These are phyloP conservation scores for Trachymyrmex cornetzi DNA, from an alignment of 1,140 invertebrate genomes.

Conservation along the genomic window DNA sequence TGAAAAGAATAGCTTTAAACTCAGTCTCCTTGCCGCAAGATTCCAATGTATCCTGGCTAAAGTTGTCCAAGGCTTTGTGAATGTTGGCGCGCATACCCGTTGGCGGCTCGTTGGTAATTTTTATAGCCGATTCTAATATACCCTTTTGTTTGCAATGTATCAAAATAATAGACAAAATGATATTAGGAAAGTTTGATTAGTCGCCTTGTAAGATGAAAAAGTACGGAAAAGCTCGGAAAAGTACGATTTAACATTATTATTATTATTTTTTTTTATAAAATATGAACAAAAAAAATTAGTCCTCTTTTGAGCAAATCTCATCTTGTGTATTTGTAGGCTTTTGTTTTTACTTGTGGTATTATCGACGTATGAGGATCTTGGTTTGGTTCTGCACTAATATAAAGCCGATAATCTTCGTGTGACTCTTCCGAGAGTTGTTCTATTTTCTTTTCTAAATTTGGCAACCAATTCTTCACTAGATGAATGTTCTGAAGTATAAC, in stretches of 20 bases:
- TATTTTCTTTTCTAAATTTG: constrained; percentile 96
- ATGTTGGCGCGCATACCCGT: constrained; percentile 97
- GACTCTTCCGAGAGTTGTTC: constrained; percentile 92
- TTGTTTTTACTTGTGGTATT: constrained; percentile 88
- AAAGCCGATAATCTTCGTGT: constrained; percentile 88
- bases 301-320: neutral
- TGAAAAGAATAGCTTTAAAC: constrained; percentile 97
- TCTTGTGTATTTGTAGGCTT: neutral
- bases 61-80: constrained; percentile 97
- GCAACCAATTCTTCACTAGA: constrained; percentile 95
- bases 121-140: constrained; percentile 97
- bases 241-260: neutral
- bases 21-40: constrained; percentile 97
- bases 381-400: constrained; percentile 91
- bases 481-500: constrained; percentile 97
- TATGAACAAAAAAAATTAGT: neutral
- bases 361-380: constrained; percentile 88
- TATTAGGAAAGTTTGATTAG: neutral
- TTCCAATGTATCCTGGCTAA: constrained; percentile 97
- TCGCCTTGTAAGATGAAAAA: too few relatives aligned
- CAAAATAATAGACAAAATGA: neutral
- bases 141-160: constrained; percentile 87
- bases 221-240: neutral
- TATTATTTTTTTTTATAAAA: neutral
- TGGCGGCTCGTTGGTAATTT: constrained; percentile 98